Conservation (phyloP, 1,140 invertebrate species). For the Procambarus clarkii region DNA sequence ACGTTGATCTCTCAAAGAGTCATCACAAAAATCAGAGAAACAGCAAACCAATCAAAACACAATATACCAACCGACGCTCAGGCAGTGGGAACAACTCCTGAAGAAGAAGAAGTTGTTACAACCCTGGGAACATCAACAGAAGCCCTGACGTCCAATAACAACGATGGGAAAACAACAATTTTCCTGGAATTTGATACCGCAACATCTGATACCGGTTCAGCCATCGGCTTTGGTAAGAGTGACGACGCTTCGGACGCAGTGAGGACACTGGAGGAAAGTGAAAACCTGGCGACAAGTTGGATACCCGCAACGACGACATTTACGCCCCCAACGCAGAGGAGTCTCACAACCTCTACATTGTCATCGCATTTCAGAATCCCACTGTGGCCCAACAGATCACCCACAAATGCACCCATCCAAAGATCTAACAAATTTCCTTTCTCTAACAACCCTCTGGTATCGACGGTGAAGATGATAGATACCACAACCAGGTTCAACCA, state of each 20-base stretch:
- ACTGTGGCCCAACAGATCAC: not conserved
- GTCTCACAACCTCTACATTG: not conserved
- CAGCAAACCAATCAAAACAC: not conserved
- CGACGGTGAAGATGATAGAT: conserved; percentile 26
- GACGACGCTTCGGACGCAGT: not conserved
- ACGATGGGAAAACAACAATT: not conserved
- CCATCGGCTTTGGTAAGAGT: not conserved
- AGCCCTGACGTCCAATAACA: not conserved
- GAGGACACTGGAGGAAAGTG: not conserved
- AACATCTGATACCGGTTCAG: not conserved
- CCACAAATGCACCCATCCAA: not conserved
- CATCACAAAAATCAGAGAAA: conserved; percentile 13
- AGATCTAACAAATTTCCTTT: not conserved
- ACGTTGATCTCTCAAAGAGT: conserved; percentile 43
- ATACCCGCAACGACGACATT: not conserved
- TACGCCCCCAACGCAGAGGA: not conserved
- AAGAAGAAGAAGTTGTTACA: too few species aligned
- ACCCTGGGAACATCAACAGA: not conserved
- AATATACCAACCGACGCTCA: too few species aligned
- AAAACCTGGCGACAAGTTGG: not conserved
- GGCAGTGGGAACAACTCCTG: too few species aligned
- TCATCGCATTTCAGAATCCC: not conserved
- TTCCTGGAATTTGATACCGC: not conserved
- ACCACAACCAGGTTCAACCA: conserved; percentile 34
- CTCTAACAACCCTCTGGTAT: conserved; percentile 30